Percentiles rank a stretch among this genome's conserved stretches.
These are phyloP conservation scores for Porites divaricata DNA, from an alignment of 92 coral and sea anemone genomes.

Conservation along the genomic window DNA sequence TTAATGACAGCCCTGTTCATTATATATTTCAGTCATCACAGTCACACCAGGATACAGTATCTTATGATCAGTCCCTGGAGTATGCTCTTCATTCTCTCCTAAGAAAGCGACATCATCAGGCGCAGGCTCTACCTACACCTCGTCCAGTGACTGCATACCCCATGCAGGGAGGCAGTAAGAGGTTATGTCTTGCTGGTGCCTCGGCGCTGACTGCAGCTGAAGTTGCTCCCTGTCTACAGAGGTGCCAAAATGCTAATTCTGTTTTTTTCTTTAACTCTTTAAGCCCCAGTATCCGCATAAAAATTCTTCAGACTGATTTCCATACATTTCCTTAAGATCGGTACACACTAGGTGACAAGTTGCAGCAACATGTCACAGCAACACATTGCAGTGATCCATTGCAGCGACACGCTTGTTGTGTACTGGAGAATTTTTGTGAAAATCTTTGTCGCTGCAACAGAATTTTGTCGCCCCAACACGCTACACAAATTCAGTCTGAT, in stretches of 20 bases:
- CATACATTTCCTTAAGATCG: too few relatives aligned
- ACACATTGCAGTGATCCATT: too few relatives aligned
- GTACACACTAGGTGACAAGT: too few relatives aligned
- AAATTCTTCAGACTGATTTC: too few relatives aligned
- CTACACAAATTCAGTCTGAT: too few relatives aligned
- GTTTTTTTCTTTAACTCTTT: neutral
- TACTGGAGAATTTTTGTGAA: too few relatives aligned
- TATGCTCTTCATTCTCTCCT: slow-evolving; percentile 81
- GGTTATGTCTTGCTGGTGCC: slow-evolving; percentile 91
- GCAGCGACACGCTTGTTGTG: too few relatives aligned
- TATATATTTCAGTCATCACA: neutral
- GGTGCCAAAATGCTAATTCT: slow-evolving; percentile 35
- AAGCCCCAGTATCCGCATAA: neutral
- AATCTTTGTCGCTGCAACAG: too few relatives aligned
- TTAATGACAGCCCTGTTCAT: too few relatives aligned
- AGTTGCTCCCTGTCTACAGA: slow-evolving; percentile 63
- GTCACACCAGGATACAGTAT: neutral
- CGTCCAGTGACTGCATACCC: slow-evolving; percentile 87
- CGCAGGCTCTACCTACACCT: slow-evolving; percentile 70
- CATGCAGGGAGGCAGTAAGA: slow-evolving; percentile 74
- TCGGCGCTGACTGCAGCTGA: slow-evolving; percentile 72
- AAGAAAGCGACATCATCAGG: slow-evolving; percentile 79
- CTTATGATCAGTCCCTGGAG: slow-evolving; percentile 62
- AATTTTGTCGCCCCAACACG: too few relatives aligned
- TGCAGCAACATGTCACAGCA: too few relatives aligned